phyloP scores from a whole-genome alignment of 2,888 invertebrate genomes.

The Plagiodera versicolora region DNA sequence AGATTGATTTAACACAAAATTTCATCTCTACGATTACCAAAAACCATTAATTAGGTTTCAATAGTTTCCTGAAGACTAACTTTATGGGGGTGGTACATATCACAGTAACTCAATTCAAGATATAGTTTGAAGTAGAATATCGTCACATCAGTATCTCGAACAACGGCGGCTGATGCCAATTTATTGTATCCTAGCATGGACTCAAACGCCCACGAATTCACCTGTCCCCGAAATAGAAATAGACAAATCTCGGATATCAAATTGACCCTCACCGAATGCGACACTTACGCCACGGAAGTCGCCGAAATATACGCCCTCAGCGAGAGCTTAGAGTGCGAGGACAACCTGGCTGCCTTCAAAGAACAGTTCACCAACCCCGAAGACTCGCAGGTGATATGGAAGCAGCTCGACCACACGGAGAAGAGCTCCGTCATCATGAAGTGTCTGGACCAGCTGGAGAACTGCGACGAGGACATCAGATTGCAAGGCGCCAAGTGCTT shows the following conservation, averaged over 20 bases:
- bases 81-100: too few relatives aligned
- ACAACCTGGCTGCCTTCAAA: constrained; percentile 89
- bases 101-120: too few relatives aligned
- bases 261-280: constrained; percentile 90
- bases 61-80: too few relatives aligned
- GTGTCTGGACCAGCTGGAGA: constrained; percentile 88
- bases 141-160: not conserved
- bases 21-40: too few relatives aligned
- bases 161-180: not conserved
- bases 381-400: constrained; percentile 81
- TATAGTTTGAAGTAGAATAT: not conserved
- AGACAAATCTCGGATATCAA: constrained; percentile 87
- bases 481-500: constrained; percentile 91
- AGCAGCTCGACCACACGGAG: constrained; percentile 67
- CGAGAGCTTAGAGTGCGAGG: constrained; percentile 89
- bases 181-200: constrained; percentile 51
- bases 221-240: too few relatives aligned
- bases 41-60: too few relatives aligned
- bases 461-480: constrained; percentile 78
- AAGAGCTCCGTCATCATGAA: constrained; percentile 81
- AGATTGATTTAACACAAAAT: too few relatives aligned
- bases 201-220: constrained; percentile 50
- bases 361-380: constrained; percentile 87
- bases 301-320: constrained; percentile 99
- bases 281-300: constrained; percentile 86